Evolutionary conservation across 1,140 invertebrate species (phyloP).

Genomic region (Episyrphus balteatus): DNA sequence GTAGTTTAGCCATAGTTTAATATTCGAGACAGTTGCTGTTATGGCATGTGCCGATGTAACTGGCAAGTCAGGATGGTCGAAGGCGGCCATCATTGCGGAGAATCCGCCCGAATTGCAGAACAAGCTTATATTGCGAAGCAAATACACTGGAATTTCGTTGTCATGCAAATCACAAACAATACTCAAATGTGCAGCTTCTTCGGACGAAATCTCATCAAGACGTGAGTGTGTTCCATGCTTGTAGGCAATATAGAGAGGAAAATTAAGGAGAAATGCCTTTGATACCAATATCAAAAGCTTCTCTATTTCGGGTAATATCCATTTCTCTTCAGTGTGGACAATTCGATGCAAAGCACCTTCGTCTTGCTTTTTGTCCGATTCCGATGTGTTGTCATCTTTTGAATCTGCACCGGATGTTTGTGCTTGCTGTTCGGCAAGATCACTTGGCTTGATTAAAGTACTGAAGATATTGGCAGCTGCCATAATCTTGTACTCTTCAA

Average conservation of each 20-base stretch:
- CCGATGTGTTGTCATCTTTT: slow-evolving; percentile 9
- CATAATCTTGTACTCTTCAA: slow-evolving; percentile 31
- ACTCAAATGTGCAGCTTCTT: slow-evolving; percentile 64
- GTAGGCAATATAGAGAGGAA: slow-evolving; percentile 84
- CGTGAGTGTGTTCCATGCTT: slow-evolving; percentile 70
- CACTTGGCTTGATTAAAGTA: not conserved
- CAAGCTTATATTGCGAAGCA: slow-evolving; percentile 78
- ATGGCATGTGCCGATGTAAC: slow-evolving; percentile 82
- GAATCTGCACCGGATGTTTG: not conserved
- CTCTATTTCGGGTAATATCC: slow-evolving; percentile 64
- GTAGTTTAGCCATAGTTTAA: slow-evolving; percentile 90
- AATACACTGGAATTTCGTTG: slow-evolving; percentile 79
- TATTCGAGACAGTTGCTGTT: slow-evolving; percentile 80
- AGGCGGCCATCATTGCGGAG: slow-evolving; percentile 71
- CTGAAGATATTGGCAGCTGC: slow-evolving; percentile 9
- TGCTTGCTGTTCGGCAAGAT: not conserved
- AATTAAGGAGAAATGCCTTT: slow-evolving; percentile 76
- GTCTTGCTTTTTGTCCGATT: slow-evolving; percentile 4
- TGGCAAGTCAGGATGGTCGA: slow-evolving; percentile 70
- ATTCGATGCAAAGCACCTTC: not conserved
- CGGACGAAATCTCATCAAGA: slow-evolving; percentile 62
- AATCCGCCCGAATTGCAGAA: slow-evolving; percentile 86
- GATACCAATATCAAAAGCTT: slow-evolving; percentile 65
- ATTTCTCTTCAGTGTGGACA: slow-evolving; percentile 38
- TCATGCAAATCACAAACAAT: slow-evolving; percentile 86